Conservation (phyloP, 1,140 invertebrate genomes). For the Zaprionus kolodkinae region DNA sequence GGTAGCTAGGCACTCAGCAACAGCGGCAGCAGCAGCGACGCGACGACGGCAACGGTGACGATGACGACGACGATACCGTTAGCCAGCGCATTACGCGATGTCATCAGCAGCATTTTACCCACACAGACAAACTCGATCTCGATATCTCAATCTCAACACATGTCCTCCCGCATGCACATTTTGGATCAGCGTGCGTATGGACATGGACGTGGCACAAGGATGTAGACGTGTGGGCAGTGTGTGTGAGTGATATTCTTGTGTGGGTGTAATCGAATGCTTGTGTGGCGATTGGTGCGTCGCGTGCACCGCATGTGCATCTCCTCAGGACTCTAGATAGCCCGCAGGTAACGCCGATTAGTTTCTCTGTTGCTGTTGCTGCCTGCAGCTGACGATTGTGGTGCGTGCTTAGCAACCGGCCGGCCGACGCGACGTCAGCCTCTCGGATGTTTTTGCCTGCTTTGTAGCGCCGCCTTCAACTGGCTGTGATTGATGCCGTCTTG, state of each 20-base stretch:
- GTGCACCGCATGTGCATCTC: conserved; percentile 49
- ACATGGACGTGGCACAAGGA: conserved; percentile 24
- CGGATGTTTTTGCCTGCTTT: conserved; percentile 52
- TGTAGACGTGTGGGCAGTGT: conserved; percentile 23
- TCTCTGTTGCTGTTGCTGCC: conserved; percentile 50
- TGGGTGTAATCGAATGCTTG: conserved; percentile 28
- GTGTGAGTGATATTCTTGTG: conserved; percentile 33
- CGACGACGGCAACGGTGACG: conserved; percentile 25
- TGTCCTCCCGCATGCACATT: conserved; percentile 44
- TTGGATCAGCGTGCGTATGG: conserved; percentile 20
- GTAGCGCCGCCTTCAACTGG: conserved; percentile 63
- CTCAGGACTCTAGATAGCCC: conserved; percentile 5
- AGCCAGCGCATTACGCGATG: conserved; percentile 2
- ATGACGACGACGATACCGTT: conserved; percentile 17
- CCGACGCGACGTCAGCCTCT: conserved; percentile 48
- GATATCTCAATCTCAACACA: conserved; percentile 10
- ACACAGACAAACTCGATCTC: conserved; percentile 32
- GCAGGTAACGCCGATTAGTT: conserved; percentile 10
- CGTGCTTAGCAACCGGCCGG: conserved; percentile 61
- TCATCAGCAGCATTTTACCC: conserved; percentile 31
- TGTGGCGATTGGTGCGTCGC: conserved; percentile 31
- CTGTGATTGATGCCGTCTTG: conserved; percentile 31
- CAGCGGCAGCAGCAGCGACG: conserved; percentile 52
- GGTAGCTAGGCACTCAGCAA: conserved; percentile 69
- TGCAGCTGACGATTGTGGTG: conserved; percentile 46